A percentile compares a stretch with the other conserved stretches of the same genome.
These are phyloP conservation scores for Vireo griseus DNA, from an alignment of 2,797 vertebrate genomes.

Conservation along the genomic window DNA sequence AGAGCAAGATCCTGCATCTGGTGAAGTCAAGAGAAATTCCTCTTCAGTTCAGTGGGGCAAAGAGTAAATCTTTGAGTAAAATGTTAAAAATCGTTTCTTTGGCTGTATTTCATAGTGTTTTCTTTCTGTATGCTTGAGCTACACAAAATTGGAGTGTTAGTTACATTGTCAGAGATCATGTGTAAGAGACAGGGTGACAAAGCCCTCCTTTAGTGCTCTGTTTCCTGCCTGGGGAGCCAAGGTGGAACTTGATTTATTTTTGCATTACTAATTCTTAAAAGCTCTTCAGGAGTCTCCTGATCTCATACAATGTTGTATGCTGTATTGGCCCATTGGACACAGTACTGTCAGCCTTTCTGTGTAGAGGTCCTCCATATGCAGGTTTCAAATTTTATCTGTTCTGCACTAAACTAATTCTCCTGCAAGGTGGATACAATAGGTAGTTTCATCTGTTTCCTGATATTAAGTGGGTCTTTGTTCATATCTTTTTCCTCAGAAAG, in stretches of 20 bases:
- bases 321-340: background rate
- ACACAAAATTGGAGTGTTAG: background rate
- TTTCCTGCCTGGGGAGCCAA: background rate
- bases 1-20: background rate
- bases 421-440: background rate
- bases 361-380: background rate
- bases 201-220: background rate
- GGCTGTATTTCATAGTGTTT: background rate
- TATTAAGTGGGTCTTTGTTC: background rate
- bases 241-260: background rate
- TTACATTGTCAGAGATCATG: background rate
- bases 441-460: slow-evolving; percentile 15
- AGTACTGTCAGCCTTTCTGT: background rate
- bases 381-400: slow-evolving; percentile 14
- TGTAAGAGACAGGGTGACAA: background rate
- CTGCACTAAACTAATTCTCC: background rate
- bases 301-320: background rate
- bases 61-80: background rate
- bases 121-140: background rate
- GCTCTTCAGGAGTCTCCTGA: background rate
- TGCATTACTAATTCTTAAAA: background rate
- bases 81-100: background rate
- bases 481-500: background rate
- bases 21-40: background rate
- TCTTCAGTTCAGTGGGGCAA: background rate